Evolutionary conservation across 2,888 invertebrate species (phyloP).

Genomic region (Penaeus monodon): DNA sequence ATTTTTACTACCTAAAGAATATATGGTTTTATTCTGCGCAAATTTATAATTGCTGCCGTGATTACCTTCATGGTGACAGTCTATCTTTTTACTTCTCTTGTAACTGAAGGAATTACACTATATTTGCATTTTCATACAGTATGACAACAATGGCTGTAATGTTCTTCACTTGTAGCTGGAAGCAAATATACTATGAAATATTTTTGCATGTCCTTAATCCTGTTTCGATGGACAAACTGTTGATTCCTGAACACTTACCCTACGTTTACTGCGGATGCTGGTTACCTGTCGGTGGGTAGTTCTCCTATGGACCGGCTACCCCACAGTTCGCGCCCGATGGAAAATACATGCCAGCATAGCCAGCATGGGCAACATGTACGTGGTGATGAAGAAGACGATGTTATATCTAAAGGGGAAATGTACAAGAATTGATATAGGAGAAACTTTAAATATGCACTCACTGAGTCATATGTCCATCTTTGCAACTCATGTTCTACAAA

Average conservation of each 20-base stretch:
- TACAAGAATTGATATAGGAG: background rate
- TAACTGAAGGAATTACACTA: too few relatives aligned
- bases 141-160: too few relatives aligned
- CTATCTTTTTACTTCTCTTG: too few relatives aligned
- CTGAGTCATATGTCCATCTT: background rate
- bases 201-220: too few relatives aligned
- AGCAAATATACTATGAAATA: too few relatives aligned
- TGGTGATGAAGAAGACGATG: slow-evolving; percentile 83
- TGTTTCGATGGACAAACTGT: too few relatives aligned
- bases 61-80: too few relatives aligned
- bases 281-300: slow-evolving; percentile 72
- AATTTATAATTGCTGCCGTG: too few relatives aligned
- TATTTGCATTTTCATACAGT: too few relatives aligned
- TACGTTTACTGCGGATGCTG: slow-evolving; percentile 70
- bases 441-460: background rate
- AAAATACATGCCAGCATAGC: slow-evolving; percentile 84
- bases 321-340: slow-evolving; percentile 87
- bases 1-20: slow-evolving; percentile 85
- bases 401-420: slow-evolving; percentile 79
- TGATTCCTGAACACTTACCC: slow-evolving; percentile 67
- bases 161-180: too few relatives aligned
- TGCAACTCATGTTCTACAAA: too few relatives aligned
- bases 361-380: slow-evolving; percentile 86
- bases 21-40: too few relatives aligned
- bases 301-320: slow-evolving; percentile 89